These are phyloP conservation scores for Leucozona laternaria DNA, from an alignment of 2,888 invertebrate species.

Conservation along the genomic window DNA sequence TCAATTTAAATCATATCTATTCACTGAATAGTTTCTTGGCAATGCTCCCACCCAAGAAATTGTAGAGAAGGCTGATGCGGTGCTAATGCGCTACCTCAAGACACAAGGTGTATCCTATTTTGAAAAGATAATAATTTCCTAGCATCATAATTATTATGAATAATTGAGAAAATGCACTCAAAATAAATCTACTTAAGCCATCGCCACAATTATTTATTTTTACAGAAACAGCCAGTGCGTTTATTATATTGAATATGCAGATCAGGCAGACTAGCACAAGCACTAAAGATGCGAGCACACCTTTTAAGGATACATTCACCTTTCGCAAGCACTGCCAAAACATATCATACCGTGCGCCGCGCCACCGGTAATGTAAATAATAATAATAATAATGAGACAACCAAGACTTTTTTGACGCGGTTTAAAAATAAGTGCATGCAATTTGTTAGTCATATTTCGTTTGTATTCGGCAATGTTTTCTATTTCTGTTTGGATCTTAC, in stretches of 20 bases:
- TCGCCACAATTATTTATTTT: conserved; percentile 61
- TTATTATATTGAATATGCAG: conserved; percentile 16
- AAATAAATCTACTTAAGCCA: conserved; percentile 48
- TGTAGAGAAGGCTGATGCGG: not conserved
- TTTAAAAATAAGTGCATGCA: conserved; percentile 74
- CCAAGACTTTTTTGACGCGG: conserved; percentile 42
- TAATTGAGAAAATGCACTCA: conserved; percentile 44
- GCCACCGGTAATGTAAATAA: conserved; percentile 48
- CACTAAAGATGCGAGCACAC: conserved; percentile 77
- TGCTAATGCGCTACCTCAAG: not conserved
- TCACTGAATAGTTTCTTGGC: conserved; percentile 58
- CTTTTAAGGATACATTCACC: conserved; percentile 81
- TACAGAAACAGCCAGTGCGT: conserved; percentile 39
- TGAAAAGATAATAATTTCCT: conserved; percentile 15
- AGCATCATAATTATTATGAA: conserved; percentile 57
- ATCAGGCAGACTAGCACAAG: not conserved
- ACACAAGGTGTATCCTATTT: conserved; percentile 23
- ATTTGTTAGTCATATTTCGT: conserved; percentile 72
- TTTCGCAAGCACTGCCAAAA: conserved; percentile 67
- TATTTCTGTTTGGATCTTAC: conserved; percentile 35
- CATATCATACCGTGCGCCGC: conserved; percentile 28
- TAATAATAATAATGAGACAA: conserved; percentile 38
- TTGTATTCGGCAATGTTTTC: conserved; percentile 46
- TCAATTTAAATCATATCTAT: conserved; percentile 37
- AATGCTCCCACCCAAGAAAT: conserved; percentile 38